phyloP scores from a whole-genome alignment of 64 coral and sea anemone species.

The Pocillopora damicornis region DNA sequence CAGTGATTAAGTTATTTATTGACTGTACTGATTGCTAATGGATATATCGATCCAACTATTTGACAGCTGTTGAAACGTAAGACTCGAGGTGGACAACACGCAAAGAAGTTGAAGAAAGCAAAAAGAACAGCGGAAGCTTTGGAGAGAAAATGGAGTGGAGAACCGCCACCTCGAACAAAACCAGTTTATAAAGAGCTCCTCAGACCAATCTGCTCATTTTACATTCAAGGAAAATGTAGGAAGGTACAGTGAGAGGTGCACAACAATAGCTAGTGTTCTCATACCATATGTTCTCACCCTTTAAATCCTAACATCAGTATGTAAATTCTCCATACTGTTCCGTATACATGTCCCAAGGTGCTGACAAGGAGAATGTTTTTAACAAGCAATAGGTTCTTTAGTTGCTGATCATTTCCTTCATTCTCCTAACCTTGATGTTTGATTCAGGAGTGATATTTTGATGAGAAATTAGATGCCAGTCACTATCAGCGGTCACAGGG shows the following conservation, averaged over 20 bases:
- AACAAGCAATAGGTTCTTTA: no score
- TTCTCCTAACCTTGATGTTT: not conserved
- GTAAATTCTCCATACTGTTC: no score
- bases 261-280: not conserved
- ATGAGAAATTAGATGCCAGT: no score
- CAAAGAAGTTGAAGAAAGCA: conserved; percentile 60
- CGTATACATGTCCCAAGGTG: no score
- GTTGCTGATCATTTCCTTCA: not conserved
- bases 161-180: not conserved
- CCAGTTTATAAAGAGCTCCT: conserved; percentile 10
- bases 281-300: not conserved
- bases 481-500: no score
- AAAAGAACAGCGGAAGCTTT: conserved; percentile 45
- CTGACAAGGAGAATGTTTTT: no score
- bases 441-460: no score
- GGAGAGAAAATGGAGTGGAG: conserved; percentile 29
- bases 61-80: conserved; percentile 50
- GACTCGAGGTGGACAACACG: conserved; percentile 43
- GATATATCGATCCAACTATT: not conserved
- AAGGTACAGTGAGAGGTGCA: conserved; percentile 28
- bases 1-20: no score
- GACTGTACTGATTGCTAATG: no score
- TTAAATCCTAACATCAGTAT: not conserved
- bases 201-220: conserved; percentile 61
- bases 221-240: conserved; percentile 68